These are phyloP conservation scores for Cepphus grylle DNA, from an alignment of 2,113 vertebrate species.

Conservation along the genomic window DNA sequence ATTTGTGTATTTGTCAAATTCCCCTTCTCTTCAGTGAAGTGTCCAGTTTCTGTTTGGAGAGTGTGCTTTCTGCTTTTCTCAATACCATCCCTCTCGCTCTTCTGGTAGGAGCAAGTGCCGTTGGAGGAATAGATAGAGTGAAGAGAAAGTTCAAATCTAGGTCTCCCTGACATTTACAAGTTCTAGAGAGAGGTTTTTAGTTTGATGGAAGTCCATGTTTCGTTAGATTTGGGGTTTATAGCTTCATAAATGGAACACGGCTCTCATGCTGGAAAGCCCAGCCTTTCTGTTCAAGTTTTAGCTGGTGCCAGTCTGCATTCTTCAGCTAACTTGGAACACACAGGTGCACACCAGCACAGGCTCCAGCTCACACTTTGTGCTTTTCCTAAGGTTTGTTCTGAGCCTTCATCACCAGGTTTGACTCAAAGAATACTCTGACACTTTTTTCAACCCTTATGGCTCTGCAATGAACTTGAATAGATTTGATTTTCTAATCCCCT, in stretches of 20 bases:
- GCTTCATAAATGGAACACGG: neutral
- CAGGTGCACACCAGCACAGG: neutral
- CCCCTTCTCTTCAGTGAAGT: neutral
- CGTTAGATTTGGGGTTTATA: neutral
- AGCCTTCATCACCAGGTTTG: neutral
- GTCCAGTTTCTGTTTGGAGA: neutral
- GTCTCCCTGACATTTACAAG: neutral
- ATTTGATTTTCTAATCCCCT: conserved; percentile 28
- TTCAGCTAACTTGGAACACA: neutral
- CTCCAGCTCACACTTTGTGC: neutral
- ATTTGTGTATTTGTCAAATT: too few species aligned
- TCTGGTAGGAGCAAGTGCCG: neutral
- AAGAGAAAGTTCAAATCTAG: neutral
- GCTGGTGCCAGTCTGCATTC: neutral
- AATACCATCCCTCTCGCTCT: neutral
- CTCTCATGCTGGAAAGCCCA: neutral
- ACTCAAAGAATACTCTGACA: neutral
- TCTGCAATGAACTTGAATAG: neutral
- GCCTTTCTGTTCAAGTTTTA: neutral
- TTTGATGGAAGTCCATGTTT: neutral
- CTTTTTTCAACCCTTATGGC: neutral
- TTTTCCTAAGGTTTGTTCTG: neutral
- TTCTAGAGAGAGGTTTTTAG: neutral
- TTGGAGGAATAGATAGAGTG: neutral
- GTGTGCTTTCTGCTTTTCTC: neutral